These are phyloP conservation scores for Microcebus jonahi DNA, from an alignment of 2,113 vertebrate species.

Conservation along the genomic window DNA sequence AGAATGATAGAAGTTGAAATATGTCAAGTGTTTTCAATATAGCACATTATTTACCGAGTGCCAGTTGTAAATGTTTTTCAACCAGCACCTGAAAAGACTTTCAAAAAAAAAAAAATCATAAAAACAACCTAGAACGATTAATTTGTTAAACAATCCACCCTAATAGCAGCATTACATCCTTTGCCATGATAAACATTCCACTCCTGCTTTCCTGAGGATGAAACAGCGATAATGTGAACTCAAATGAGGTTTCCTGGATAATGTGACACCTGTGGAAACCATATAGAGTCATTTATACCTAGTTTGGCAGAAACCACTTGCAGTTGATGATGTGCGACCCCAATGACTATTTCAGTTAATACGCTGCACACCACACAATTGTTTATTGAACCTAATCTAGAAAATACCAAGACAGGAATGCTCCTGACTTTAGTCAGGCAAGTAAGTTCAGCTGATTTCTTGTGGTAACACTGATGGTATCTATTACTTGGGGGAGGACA, in stretches of 20 bases:
- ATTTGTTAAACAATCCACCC: constrained; percentile 79
- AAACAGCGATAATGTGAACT: constrained; percentile 85
- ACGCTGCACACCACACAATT: constrained; percentile 74
- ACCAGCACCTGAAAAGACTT: constrained; percentile 80
- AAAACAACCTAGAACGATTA: constrained; percentile 74
- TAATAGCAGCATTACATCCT: constrained; percentile 82
- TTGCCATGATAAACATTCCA: constrained; percentile 86
- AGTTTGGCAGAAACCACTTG: constrained; percentile 82
- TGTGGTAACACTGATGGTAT: constrained; percentile 70
- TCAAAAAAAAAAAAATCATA: constrained; percentile 61
- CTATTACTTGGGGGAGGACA: constrained; percentile 67
- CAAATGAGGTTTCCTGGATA: constrained; percentile 83
- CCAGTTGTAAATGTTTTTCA: constrained; percentile 84
- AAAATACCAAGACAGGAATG: constrained; percentile 79
- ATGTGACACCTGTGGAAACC: constrained; percentile 83
- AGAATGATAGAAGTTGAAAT: constrained; percentile 89
- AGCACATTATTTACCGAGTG: constrained; percentile 85
- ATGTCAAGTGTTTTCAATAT: constrained; percentile 88
- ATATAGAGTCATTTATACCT: constrained; percentile 73
- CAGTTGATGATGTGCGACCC: constrained; percentile 79
- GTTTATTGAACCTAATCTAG: constrained; percentile 82
- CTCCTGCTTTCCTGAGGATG: constrained; percentile 83
- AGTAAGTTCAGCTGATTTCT: constrained; percentile 70
- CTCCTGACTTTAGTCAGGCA: constrained; percentile 77
- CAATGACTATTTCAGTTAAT: constrained; percentile 79